Evolutionary conservation across 2,797 vertebrate species (phyloP).

Genomic region (Distichodus sexfasciatus): DNA sequence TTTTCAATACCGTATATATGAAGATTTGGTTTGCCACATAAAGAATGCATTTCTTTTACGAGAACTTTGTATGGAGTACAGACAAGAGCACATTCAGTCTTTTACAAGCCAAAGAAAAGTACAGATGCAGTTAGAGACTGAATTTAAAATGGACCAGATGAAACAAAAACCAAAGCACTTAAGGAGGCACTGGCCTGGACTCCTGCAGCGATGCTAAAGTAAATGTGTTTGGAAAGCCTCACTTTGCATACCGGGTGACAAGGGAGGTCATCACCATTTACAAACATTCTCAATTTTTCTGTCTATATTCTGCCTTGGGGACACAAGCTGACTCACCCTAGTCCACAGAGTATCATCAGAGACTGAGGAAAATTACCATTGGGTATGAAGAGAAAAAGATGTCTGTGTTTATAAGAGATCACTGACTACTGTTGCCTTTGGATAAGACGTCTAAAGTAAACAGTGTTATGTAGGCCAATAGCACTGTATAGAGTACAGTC

Average conservation of each 20-base stretch:
- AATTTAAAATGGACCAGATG: constrained; percentile 12
- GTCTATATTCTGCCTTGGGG: constrained; percentile 17
- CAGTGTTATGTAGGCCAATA: not conserved
- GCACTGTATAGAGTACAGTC: constrained; percentile 16
- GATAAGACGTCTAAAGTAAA: not conserved
- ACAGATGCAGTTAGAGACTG: not conserved
- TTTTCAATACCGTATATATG: not conserved
- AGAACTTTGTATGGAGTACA: not conserved
- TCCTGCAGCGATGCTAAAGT: not conserved
- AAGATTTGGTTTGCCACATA: not conserved
- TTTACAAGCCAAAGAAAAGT: not conserved
- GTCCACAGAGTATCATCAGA: constrained; percentile 34
- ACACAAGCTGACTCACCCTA: constrained; percentile 41
- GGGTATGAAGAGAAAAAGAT: constrained; percentile 2
- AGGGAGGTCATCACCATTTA: constrained; percentile 21
- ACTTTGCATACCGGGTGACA: not conserved
- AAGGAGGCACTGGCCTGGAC: not conserved
- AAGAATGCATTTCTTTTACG: no score
- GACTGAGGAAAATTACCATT: constrained; percentile 38
- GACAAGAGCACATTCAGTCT: not conserved
- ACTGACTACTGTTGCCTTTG: not conserved
- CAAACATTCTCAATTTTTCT: not conserved
- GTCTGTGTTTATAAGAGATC: not conserved
- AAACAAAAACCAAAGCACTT: constrained; percentile 27
- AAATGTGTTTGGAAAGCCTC: not conserved